These are phyloP conservation scores for Pseudanteris insignis DNA, from an alignment of 2,888 invertebrate genomes.

Conservation along the genomic window DNA sequence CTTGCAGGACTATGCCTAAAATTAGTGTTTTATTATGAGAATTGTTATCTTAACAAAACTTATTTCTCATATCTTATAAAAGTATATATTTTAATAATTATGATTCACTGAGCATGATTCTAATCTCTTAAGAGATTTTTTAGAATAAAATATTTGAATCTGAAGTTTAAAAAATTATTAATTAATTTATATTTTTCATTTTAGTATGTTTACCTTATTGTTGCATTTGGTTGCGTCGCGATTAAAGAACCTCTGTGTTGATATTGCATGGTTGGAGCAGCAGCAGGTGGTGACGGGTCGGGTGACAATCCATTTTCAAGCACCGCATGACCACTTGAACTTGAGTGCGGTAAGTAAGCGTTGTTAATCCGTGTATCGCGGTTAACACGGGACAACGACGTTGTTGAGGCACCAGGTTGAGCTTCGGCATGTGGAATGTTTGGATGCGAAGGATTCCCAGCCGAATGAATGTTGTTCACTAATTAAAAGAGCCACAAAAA, in stretches of 20 bases:
- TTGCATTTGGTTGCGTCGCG: constrained; percentile 65
- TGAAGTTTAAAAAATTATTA: no score
- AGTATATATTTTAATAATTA: no score
- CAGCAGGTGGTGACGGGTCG: constrained; percentile 65
- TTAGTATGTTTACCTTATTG: constrained; percentile 66
- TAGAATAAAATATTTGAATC: no score
- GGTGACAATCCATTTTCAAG: constrained; percentile 69
- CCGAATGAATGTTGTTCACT: constrained; percentile 70
- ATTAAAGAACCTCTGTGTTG: constrained; percentile 62
- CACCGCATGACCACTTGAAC: constrained; percentile 56
- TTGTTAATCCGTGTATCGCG: constrained; percentile 61
- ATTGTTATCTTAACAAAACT: no score
- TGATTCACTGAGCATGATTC: neutral
- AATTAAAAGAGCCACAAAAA: no score
- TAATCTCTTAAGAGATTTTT: no score
- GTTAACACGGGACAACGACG: constrained; percentile 55
- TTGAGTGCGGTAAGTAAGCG: constrained; percentile 60
- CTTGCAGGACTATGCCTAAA: constrained; percentile 54
- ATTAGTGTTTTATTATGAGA: no score
- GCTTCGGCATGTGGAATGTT: constrained; percentile 67
- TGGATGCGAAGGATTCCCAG: constrained; percentile 66
- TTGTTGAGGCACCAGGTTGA: constrained; percentile 63
- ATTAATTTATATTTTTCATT: no score
- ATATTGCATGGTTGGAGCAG: constrained; percentile 61
- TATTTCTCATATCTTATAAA: no score